Base-by-base conservation (phyloP, 1,140 invertebrate species). In the Orius insidiosus region DNA sequence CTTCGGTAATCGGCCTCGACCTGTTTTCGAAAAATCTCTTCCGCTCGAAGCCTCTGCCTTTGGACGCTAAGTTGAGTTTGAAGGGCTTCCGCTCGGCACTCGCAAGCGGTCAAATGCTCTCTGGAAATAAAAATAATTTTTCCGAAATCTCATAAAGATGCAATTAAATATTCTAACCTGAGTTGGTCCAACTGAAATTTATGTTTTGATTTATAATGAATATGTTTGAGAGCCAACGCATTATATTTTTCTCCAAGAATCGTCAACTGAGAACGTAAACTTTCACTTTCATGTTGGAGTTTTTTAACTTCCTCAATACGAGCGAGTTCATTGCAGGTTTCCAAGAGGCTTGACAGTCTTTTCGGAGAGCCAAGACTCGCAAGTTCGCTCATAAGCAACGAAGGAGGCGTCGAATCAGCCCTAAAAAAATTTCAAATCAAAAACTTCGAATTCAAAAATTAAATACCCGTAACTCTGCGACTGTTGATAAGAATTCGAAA, bases 221-320 rank as follows among this genome's bases (percentile, higher is more conserved):
- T 57, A 51, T 61, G 58, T 40, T 55, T 55, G 10, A 61, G 46
- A 16, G 54, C 59, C 32, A 61, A 41, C 34, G 52, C 47, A 54
- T 61, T 61, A 42, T 61, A 61, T 45, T 61, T 61, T 48, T 61
- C 59, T 19, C 52, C 59, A 14, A 61, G 46, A 14, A 53, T 38
- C 19, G 51, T 52, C 5, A 59, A 42, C 39, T 59, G 58, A 11
- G 53, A 48, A 49, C 55, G 56, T 38, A 59, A 47, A 14, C 46
- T 53, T 39, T 61, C 58, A 46, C 52, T 54, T 46, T 60, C 58
- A 2, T 19, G 40, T 58, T 61, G 50, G 31, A 59, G 49, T 53
- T 56, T 55, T 47, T 57, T 58, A 30, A 57, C 53, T 53, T 59
- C 58, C 50, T 59, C 58, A 14, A 56, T 33, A 9, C 58, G 32